These are phyloP conservation scores for Indri indri DNA, from an alignment of 2,113 vertebrate species.

Conservation along the genomic window DNA sequence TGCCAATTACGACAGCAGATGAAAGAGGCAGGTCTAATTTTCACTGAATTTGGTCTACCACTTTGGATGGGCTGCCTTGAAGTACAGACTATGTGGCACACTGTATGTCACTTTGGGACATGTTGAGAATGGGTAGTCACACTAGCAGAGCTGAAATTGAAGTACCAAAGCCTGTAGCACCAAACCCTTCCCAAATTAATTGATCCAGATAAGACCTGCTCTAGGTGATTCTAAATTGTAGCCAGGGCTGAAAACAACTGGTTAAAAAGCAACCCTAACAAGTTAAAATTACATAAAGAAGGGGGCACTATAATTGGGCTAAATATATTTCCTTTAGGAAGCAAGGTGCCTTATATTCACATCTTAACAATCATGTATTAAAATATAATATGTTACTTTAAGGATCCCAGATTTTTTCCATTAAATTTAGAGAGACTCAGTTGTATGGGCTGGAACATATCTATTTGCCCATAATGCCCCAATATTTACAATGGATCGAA, in stretches of 20 bases:
- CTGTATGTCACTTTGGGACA: background rate
- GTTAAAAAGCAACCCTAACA: constrained; percentile 35
- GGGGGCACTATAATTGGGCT: background rate
- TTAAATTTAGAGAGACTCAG: background rate
- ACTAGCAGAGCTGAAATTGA: background rate
- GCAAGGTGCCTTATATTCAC: background rate
- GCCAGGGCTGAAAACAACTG: background rate
- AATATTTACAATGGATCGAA: background rate
- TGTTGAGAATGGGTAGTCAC: background rate
- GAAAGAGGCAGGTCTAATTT: background rate
- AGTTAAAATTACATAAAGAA: background rate
- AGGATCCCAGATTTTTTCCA: background rate
- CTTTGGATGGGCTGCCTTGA: background rate
- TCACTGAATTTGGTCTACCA: background rate
- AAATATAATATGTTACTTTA: background rate
- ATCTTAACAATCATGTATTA: background rate
- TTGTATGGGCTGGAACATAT: background rate
- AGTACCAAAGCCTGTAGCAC: background rate
- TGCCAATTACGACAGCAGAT: background rate
- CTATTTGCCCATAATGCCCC: background rate
- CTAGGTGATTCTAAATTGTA: background rate
- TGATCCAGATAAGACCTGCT: background rate
- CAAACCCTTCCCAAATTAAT: background rate
- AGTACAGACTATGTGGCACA: background rate
- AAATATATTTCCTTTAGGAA: background rate